A percentile compares a stretch with the other conserved stretches of the same genome.
These are phyloP conservation scores for Benthosema pterotum DNA, from an alignment of 2,797 vertebrate species.

Conservation along the genomic window DNA sequence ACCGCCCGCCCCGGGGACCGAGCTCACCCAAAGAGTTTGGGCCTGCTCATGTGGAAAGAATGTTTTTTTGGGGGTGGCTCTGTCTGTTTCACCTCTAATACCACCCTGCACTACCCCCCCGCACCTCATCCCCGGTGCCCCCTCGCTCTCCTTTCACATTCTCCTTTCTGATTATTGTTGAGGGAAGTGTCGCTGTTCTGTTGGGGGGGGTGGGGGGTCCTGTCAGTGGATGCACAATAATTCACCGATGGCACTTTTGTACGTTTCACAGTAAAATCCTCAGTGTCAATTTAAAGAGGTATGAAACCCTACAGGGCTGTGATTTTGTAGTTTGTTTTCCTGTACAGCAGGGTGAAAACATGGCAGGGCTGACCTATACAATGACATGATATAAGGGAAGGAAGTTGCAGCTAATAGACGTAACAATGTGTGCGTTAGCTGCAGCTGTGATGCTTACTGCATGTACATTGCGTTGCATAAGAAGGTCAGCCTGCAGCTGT, in stretches of 20 bases:
- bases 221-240: slow-evolving; percentile 26
- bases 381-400: too few species aligned
- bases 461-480: too few species aligned
- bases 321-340: too few species aligned
- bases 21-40: slow-evolving; percentile 57
- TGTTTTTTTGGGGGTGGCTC: slow-evolving; percentile 72
- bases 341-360: too few species aligned
- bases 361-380: too few species aligned
- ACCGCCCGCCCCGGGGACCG: slow-evolving; percentile 42
- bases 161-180: slow-evolving; percentile 32
- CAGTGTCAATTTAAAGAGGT: not conserved
- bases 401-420: too few species aligned
- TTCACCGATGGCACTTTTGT: slow-evolving; percentile 20
- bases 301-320: too few species aligned
- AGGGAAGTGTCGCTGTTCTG: slow-evolving; percentile 26
- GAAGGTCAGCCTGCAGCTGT: too few species aligned
- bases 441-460: too few species aligned
- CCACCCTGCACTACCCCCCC: slow-evolving; percentile 48
- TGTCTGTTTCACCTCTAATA: slow-evolving; percentile 73
- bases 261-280: slow-evolving; percentile 6
- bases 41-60: slow-evolving; percentile 79
- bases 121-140: slow-evolving; percentile 24
- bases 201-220: slow-evolving; percentile 44
- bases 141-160: not conserved
- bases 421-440: too few species aligned